Conservation (phyloP, 92 coral and sea anemone species). For the Paragorgia papillata region DNA sequence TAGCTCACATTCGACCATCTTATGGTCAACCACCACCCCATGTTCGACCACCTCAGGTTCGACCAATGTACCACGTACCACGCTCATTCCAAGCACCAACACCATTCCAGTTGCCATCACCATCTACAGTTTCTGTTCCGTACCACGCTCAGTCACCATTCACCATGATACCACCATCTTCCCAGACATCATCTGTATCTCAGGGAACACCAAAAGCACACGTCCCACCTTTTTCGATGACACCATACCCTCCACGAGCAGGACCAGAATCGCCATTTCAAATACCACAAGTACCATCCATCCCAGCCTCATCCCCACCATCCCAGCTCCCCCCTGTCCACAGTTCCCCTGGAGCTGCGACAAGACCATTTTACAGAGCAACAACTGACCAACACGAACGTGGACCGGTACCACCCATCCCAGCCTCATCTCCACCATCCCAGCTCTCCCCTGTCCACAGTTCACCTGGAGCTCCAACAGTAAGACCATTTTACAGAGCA, state of each 20-base stretch:
- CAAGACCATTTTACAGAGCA: slow-evolving; percentile 10
- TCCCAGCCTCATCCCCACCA: background rate
- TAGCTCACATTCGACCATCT: no score
- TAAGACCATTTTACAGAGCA: slow-evolving; percentile 10
- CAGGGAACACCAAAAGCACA: background rate
- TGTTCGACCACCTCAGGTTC: background rate
- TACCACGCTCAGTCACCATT: background rate
- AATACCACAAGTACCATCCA: background rate
- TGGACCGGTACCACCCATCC: no score
- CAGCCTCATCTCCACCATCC: no score
- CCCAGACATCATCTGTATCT: background rate
- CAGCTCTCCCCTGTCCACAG: slow-evolving; percentile 3
- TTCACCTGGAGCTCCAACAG: background rate
- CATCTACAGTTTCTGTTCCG: background rate
- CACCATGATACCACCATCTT: background rate
- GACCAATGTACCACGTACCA: slow-evolving; percentile 5
- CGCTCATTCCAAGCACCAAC: background rate
- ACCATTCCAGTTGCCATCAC: slow-evolving; percentile 16
- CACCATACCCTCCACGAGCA: background rate
- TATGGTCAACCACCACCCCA: background rate
- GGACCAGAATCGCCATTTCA: background rate
- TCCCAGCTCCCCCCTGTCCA: slow-evolving; percentile 14
- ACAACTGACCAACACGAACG: slow-evolving; percentile 4
- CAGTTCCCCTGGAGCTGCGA: background rate
- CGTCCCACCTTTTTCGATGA: background rate